Evolutionary conservation across 2,113 vertebrate species (phyloP), one percentile per base, ranked within the genome.

Genomic region (Anhinga rufa): DNA sequence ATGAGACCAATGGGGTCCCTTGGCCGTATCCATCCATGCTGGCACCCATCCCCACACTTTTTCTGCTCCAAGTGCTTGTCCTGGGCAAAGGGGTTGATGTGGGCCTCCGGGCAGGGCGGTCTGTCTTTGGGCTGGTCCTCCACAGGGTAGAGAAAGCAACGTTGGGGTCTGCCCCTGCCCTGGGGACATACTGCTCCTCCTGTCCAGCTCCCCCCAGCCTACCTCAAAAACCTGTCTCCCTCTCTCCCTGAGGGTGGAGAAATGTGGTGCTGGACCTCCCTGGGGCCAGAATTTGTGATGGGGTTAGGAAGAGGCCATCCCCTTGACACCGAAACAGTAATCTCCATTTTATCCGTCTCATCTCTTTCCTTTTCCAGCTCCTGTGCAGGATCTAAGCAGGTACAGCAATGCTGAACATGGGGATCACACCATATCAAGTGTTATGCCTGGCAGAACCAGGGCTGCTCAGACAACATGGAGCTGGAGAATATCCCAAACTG

Each of bases 361-460:
- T 32, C 7, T 31, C 36, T 81, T 42, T 61, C 36, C 55, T 49
- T 51, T 66, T 62, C 42, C 38, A 77, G 29, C 17, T 17, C 17
- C 58, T 14, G 7, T 5, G 31, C 51, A 71, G 61, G 31, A 54
- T n/a, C 55, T n/a, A 18, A 74, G 19, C 18, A 62, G 60, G 8
- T 5, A 40, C 9, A 8, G 1, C 1, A 4, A 34, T 62, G 29
- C 34, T 51, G 55, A 75, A 42, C 12, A 3, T 2, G 3, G 26
- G 36, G 21, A 24, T 69, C 19, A 40, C 26, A 38, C 16, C 20
- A 2, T 11, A 11, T 29, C 60, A 42, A 13, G 36, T 29, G 42
- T 40, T 34, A 61, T 1, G 0, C 48, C 54, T 44, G 58, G 44
- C 4, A 77, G 36, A 87, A 42, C 17, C 38, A 52, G 17, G 32